Evolutionary conservation across 2,888 invertebrate species (phyloP).

Genomic region (Oscheius onirici): DNA sequence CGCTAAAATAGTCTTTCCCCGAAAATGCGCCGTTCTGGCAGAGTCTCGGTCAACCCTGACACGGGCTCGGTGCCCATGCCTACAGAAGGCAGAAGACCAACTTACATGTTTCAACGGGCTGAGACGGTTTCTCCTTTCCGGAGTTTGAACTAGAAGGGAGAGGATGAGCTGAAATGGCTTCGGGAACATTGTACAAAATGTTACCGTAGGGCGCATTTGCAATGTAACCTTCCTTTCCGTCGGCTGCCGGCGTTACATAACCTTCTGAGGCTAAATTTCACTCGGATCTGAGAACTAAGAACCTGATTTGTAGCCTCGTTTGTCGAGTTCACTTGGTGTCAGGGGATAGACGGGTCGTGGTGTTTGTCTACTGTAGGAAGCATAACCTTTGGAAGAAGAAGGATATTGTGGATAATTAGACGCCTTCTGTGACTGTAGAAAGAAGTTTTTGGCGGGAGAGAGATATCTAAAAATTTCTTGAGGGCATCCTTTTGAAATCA

Average conservation of each 20-base stretch:
- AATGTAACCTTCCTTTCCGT: background rate
- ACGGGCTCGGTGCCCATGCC: too few species aligned
- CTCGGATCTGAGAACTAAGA: too few species aligned
- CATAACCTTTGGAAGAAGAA: background rate
- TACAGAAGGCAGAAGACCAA: too few species aligned
- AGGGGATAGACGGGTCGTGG: background rate
- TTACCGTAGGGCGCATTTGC: slow-evolving; percentile 3
- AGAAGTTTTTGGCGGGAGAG: background rate
- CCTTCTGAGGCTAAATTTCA: too few species aligned
- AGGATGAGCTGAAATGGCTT: too few species aligned
- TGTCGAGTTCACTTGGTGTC: background rate
- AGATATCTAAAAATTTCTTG: background rate
- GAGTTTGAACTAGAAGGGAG: too few species aligned
- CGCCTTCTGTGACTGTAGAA: background rate
- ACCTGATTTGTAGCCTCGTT: background rate
- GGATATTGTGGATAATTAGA: background rate
- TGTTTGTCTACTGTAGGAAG: background rate
- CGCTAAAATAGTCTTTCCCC: too few species aligned
- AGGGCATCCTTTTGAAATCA: background rate
- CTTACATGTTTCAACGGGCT: too few species aligned
- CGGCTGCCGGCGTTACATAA: too few species aligned
- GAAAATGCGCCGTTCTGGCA: too few species aligned
- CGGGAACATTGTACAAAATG: background rate
- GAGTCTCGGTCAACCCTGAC: too few species aligned
- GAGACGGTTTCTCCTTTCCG: too few species aligned